A percentile compares a stretch with the other conserved stretches of the same genome.
phyloP scores from a whole-genome alignment of 2,888 invertebrate species.

The Digitonthophagus gazella region DNA sequence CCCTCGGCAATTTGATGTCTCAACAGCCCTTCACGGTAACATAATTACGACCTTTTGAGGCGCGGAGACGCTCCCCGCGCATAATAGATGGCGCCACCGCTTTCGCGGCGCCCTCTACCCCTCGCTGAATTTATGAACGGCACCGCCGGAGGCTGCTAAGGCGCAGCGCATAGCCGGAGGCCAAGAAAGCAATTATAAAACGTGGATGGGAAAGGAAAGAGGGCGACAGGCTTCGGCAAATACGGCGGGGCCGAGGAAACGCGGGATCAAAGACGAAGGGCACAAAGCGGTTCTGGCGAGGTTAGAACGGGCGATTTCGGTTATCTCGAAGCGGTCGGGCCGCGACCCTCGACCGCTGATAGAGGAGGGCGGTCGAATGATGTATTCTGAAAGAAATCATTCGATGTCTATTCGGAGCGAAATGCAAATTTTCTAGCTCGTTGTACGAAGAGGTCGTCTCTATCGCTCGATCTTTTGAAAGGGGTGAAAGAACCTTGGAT shows the following conservation, averaged over 20 bases:
- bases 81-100: slow-evolving; percentile 30
- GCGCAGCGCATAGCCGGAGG: slow-evolving; percentile 40
- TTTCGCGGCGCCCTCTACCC: not conserved
- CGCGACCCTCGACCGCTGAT: slow-evolving; percentile 9
- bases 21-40: slow-evolving; percentile 32
- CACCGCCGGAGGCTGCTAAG: slow-evolving; percentile 7
- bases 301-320: slow-evolving; percentile 46
- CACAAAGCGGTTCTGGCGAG: slow-evolving; percentile 44
- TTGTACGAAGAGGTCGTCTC: not conserved
- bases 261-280: slow-evolving; percentile 22
- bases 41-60: slow-evolving; percentile 47
- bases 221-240: not conserved
- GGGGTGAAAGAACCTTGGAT: not conserved
- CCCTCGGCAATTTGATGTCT: slow-evolving; percentile 8
- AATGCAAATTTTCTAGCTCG: slow-evolving; percentile 15
- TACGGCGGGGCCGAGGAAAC: slow-evolving; percentile 40
- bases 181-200: slow-evolving; percentile 49
- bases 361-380: slow-evolving; percentile 19
- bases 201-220: slow-evolving; percentile 42
- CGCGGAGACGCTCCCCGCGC: slow-evolving; percentile 39
- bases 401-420: slow-evolving; percentile 15
- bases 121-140: not conserved
- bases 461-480: not conserved
- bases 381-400: slow-evolving; percentile 16
- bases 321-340: slow-evolving; percentile 39